Evolutionary conservation across 2,113 vertebrate genomes (phyloP).

Genomic region (Tringa solitaria): DNA sequence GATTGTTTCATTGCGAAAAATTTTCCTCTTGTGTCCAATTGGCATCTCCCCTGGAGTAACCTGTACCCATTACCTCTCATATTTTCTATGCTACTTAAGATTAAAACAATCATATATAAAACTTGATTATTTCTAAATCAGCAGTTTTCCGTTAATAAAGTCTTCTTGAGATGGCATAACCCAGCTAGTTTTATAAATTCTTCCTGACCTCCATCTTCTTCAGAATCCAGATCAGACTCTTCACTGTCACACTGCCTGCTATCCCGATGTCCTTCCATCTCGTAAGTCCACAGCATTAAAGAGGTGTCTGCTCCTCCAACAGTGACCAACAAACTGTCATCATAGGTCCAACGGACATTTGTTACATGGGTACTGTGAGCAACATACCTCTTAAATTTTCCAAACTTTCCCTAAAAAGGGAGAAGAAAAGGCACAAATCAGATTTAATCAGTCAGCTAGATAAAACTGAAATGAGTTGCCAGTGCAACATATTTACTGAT

Average conservation of each 20-base stretch:
- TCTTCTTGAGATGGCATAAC: not conserved
- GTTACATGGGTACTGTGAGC: constrained; percentile 96
- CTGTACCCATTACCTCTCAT: not conserved
- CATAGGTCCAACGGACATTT: constrained; percentile 92
- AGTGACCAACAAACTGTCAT: constrained; percentile 90
- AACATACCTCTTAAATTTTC: constrained; percentile 94
- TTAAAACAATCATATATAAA: not conserved
- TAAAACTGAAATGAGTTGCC: not conserved
- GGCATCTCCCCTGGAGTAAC: not conserved
- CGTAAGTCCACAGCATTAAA: constrained; percentile 95
- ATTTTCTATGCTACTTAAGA: not conserved
- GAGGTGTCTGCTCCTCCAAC: constrained; percentile 92
- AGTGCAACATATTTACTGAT: not conserved
- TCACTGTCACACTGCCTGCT: constrained; percentile 90
- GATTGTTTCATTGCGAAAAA: not conserved
- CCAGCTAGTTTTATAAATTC: not conserved
- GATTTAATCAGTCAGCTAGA: not conserved
- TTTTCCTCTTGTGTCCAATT: not conserved
- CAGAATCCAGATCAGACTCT: constrained; percentile 95
- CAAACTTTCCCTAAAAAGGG: constrained; percentile 87
- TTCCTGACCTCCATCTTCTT: constrained; percentile 92
- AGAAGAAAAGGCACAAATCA: not conserved
- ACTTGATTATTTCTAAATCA: not conserved
- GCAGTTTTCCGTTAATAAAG: not conserved
- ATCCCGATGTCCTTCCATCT: constrained; percentile 85